These are phyloP conservation scores for Synanthedon tipuliformis DNA, from an alignment of 2,888 invertebrate genomes.

Conservation along the genomic window DNA sequence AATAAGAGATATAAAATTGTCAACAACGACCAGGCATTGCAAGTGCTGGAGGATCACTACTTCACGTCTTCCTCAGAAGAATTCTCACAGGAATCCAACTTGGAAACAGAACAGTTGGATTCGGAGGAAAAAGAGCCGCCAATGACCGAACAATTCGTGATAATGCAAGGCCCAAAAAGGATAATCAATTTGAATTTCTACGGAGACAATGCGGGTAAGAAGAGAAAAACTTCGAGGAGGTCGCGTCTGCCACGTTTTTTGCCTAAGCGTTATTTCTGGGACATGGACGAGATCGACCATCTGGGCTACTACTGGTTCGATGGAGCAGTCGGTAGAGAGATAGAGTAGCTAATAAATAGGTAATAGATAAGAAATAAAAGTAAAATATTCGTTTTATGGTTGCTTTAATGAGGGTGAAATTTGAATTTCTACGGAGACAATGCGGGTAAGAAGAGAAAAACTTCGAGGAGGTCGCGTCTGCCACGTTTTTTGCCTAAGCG, in stretches of 20 bases:
- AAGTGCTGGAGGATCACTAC: neutral
- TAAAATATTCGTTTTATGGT: too few species aligned
- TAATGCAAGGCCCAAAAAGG: conserved; percentile 13
- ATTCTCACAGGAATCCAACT: neutral
- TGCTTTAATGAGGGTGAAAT: too few species aligned
- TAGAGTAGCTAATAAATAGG: neutral
- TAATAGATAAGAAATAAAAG: too few species aligned
- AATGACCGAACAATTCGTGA: conserved; percentile 3
- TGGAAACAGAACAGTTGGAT: neutral
- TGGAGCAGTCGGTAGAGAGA: conserved; percentile 26
- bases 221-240: conserved; percentile 8
- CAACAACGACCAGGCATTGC: conserved; percentile 3
- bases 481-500: conserved; percentile 38
- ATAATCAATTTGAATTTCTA: conserved; percentile 1
- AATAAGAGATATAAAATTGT: conserved; percentile 3
- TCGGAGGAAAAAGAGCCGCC: neutral
- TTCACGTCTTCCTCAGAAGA: neutral
- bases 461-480: conserved; percentile 17
- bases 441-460: neutral
- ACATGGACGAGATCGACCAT: conserved; percentile 19
- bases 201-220: neutral
- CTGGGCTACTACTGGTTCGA: conserved; percentile 42
- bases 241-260: conserved; percentile 27
- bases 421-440: neutral
- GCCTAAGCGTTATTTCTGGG: conserved; percentile 41